Evolutionary conservation across 2,113 vertebrate species (phyloP).

Genomic region (Pygoscelis adeliae): DNA sequence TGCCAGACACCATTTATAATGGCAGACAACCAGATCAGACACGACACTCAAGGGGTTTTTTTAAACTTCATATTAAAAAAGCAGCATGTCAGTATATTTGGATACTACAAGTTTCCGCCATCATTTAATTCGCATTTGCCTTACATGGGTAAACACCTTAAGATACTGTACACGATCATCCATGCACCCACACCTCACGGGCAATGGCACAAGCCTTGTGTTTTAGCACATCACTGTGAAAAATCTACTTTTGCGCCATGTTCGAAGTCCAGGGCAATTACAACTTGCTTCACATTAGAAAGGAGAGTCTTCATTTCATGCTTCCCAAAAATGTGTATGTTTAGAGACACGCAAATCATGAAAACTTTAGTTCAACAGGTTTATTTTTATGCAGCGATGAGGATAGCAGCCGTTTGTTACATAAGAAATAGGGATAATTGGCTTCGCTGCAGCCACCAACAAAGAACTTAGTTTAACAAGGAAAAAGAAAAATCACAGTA

Average conservation of each 20-base stretch:
- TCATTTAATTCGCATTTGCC: not conserved
- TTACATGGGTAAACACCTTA: not conserved
- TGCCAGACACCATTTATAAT: constrained; percentile 57
- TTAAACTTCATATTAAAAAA: constrained; percentile 46
- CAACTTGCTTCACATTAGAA: not conserved
- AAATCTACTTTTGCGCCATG: not conserved
- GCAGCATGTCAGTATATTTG: not conserved
- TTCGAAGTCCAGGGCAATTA: not conserved
- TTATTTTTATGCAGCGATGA: not conserved
- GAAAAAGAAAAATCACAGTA: not conserved
- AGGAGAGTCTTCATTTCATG: not conserved
- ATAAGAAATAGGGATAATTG: not conserved
- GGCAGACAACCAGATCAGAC: constrained; percentile 61
- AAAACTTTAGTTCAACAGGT: not conserved
- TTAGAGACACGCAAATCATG: not conserved
- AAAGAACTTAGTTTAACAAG: not conserved
- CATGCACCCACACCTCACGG: rapidly evolving
- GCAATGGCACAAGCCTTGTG: not conserved
- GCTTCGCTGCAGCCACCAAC: not conserved
- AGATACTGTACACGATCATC: rapidly evolving
- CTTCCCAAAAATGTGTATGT: not conserved
- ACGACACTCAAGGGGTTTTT: constrained; percentile 33
- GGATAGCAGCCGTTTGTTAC: not conserved
- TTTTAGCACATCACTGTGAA: not conserved
- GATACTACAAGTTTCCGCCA: not conserved